Evolutionary conservation across 2,888 invertebrate genomes (phyloP).

Genomic region (Lathronympha strigana): DNA sequence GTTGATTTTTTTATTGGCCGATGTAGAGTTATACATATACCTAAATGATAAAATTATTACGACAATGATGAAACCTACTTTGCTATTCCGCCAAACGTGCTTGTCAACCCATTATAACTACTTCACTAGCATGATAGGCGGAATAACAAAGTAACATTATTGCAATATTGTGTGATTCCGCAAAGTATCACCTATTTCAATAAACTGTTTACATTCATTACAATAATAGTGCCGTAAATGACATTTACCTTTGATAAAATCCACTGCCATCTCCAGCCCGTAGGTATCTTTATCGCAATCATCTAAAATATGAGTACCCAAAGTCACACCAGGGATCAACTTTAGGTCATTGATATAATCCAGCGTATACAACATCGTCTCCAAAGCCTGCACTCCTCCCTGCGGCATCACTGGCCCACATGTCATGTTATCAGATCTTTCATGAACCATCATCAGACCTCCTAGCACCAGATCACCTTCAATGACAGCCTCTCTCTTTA

Average conservation of each 20-base stretch:
- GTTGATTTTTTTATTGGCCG: too few relatives aligned
- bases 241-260: constrained; percentile 95
- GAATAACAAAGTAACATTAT: too few relatives aligned
- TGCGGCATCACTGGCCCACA: constrained; percentile 98
- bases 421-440: constrained; percentile 92
- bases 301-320: constrained; percentile 95
- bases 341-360: constrained; percentile 87
- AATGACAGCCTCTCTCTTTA: constrained; percentile 93
- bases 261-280: constrained; percentile 97
- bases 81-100: too few relatives aligned
- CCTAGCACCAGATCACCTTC: constrained; percentile 95
- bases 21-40: too few relatives aligned
- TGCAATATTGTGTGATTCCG: too few relatives aligned
- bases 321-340: constrained; percentile 89
- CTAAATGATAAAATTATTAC: too few relatives aligned
- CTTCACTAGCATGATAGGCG: too few relatives aligned
- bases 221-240: too few relatives aligned
- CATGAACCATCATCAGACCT: constrained; percentile 97
- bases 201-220: too few relatives aligned
- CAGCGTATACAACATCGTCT: constrained; percentile 96
- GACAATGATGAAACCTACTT: too few relatives aligned
- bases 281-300: constrained; percentile 98
- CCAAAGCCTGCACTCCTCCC: constrained; percentile 94
- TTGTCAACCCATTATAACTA: too few relatives aligned
- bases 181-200: too few relatives aligned